Percentiles rank a stretch among this genome's conserved stretches.
Conservation (phyloP, 2,113 vertebrate genomes). For the Callospermophilus lateralis region DNA sequence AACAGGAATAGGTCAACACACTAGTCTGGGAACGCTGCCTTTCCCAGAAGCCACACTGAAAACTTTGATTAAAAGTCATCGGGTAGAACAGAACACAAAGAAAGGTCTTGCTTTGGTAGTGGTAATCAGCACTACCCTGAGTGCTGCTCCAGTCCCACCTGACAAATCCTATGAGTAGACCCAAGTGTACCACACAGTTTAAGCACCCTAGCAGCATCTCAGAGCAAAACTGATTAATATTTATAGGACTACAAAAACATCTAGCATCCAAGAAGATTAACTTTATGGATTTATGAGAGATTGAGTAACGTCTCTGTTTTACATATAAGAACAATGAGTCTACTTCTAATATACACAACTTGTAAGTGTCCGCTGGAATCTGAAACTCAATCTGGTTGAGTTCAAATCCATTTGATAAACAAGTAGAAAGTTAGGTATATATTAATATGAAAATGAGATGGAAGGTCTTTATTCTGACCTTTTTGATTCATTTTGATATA, state of each 20-base stretch:
- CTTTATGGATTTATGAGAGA: not conserved
- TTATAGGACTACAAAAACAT: constrained; percentile 43
- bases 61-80: not conserved
- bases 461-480: not conserved
- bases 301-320: not conserved
- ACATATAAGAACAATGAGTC: not conserved
- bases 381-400: constrained; percentile 21
- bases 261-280: not conserved
- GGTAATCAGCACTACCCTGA: not conserved
- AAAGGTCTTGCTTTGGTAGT: not conserved
- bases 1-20: not conserved
- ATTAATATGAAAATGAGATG: not conserved
- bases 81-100: not conserved
- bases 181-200: not conserved
- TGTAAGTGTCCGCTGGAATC: not conserved
- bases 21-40: not conserved
- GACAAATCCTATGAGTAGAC: not conserved
- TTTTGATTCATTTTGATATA: constrained; percentile 3
- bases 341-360: not conserved
- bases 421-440: constrained; percentile 17
- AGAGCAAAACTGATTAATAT: constrained; percentile 2
- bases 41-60: not conserved
- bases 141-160: not conserved
- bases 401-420: not conserved
- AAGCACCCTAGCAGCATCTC: not conserved